Evolutionary conservation across 2,888 invertebrate species (phyloP).

Genomic region (Xestia ashworthii): DNA sequence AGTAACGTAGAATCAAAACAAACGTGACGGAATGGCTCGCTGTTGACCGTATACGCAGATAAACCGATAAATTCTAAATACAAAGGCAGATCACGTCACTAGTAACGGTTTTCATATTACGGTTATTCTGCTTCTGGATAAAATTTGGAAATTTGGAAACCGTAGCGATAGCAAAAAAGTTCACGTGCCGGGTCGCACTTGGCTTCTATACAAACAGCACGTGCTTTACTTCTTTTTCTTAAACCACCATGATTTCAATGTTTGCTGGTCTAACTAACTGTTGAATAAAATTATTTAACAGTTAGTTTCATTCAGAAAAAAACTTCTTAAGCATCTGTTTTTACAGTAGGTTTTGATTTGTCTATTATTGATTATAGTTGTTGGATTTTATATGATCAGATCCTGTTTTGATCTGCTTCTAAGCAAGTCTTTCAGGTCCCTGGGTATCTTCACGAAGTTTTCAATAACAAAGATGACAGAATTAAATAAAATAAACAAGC

Average conservation of each 20-base stretch:
- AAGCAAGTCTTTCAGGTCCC: background rate
- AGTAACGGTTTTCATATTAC: conserved; percentile 72
- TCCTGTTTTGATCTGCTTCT: background rate
- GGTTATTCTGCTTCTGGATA: conserved; percentile 72
- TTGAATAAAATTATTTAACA: background rate
- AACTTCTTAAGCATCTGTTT: background rate
- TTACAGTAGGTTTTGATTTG: background rate
- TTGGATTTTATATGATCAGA: background rate
- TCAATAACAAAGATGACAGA: background rate
- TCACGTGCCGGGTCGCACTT: conserved; percentile 80
- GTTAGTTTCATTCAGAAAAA: background rate
- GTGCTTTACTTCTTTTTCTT: conserved; percentile 62
- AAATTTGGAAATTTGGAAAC: conserved; percentile 77
- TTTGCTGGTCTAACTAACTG: conserved; percentile 27
- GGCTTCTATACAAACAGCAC: conserved; percentile 77
- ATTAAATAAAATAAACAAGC: background rate
- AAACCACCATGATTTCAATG: conserved; percentile 21
- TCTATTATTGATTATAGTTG: background rate
- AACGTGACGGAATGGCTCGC: conserved; percentile 60
- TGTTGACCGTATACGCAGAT: conserved; percentile 52
- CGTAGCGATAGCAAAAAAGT: conserved; percentile 76
- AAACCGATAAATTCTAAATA: conserved; percentile 56
- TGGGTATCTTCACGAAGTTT: background rate
- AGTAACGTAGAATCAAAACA: conserved; percentile 59
- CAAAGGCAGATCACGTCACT: conserved; percentile 66